Evolutionary conservation across 2,888 invertebrate genomes (phyloP).

Genomic region (Nomada ruficornis): DNA sequence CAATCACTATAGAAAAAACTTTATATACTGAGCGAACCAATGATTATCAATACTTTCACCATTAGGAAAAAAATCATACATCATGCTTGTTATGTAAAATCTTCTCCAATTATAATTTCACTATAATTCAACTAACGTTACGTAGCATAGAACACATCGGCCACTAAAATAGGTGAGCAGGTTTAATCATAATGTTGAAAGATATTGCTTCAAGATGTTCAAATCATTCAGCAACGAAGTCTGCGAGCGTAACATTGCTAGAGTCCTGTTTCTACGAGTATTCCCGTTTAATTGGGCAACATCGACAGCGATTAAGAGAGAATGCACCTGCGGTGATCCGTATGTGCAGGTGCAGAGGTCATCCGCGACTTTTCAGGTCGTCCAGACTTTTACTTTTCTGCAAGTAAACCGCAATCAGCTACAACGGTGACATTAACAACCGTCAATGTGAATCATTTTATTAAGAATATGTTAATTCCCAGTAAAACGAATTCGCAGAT

Average conservation of each 20-base stretch:
- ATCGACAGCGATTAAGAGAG: conserved; percentile 31
- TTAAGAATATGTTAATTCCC: neutral
- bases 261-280: conserved; percentile 28
- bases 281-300: conserved; percentile 55
- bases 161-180: neutral
- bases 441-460: neutral
- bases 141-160: too few relatives aligned
- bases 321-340: conserved; percentile 46
- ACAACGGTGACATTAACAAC: conserved; percentile 3
- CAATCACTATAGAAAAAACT: too few relatives aligned
- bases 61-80: too few relatives aligned
- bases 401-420: conserved; percentile 26
- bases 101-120: neutral
- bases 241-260: neutral
- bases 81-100: neutral
- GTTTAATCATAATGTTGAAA: neutral
- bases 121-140: neutral
- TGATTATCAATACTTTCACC: too few relatives aligned
- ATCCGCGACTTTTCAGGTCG: conserved; percentile 53
- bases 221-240: neutral
- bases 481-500: neutral
- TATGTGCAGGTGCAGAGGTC: conserved; percentile 49
- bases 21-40: too few relatives aligned
- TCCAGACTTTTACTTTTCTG: conserved; percentile 44
- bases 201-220: neutral